Evolutionary conservation across 2,797 vertebrate species (phyloP), one percentile per base, ranked within the genome.

Genomic region (Lagocephalus sceleratus): DNA sequence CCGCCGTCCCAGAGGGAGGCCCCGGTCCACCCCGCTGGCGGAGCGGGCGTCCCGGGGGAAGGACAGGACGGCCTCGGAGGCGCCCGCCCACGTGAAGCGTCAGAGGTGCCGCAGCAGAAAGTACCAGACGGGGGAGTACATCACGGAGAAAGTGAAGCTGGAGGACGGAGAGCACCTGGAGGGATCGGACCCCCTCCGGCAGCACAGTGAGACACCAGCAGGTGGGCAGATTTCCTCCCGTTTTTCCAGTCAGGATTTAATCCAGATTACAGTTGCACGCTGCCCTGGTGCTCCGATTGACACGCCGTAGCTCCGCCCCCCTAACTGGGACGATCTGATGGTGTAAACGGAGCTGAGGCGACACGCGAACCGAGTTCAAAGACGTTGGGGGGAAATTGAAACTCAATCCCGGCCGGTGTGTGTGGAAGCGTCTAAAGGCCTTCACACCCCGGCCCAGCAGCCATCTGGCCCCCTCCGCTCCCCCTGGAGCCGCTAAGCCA

Each of bases 81-180:
- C 40, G 83, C 60, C 91, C 19, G 85, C 87, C 63, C 88, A 90
- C 57, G 96, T 94, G 89, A 98, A 95, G 61, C 91, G 97, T 63
- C 91, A 91, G 63, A 89, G 95, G 20, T 95, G 94, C 84, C 93
- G 94, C 57, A 98, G 89, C 83, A 91, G 91, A 59, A 99, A 96
- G 68, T 98, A 99, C 71, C 95, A 98, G 84, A 97, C 92, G 0
- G 97, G 95, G 44, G 97, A 98, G 47, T 98, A 97, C 79, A 75
- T 98, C 79, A 95, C 92, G 0, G 95, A 96, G 79, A 92, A 91
- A 58, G 94, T 94, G 75, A 94, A 95, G 76, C 90, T 92, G 59
- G 90, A 84, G 39, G 91, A 91, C 17, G 87, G 84, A 48, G 87
- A 84, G 35, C 79, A 59, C 54, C 81, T 71, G 1, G 74, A 81